Base-by-base conservation (phyloP, 2,797 vertebrate genomes). In the Dromococcyx pavoninus region DNA sequence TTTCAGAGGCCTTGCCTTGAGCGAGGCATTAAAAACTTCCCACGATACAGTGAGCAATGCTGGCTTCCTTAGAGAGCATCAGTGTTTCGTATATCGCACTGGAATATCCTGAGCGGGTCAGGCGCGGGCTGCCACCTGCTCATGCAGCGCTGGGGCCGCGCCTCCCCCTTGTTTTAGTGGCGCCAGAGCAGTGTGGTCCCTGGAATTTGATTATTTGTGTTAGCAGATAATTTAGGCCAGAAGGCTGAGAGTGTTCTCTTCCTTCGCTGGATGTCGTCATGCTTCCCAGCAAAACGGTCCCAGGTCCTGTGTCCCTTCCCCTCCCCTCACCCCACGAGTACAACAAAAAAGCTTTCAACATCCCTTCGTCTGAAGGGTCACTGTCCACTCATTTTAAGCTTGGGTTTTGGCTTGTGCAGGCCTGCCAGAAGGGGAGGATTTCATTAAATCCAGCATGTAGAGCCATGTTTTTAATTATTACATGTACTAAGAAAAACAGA, bases 201-300 rank as follows among this genome's bases (percentile, higher is more conserved):
- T 97, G 96, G 96, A 97, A 97, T 96, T 91, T 92, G 94, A 97
- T 98, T 98, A 97, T 97, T 98, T 98, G 97, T 98, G 96, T 98
- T 98, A 98, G 97, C 97, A 97, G 98, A 98, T 98, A 97, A 98
- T 97, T 97, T 91, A 97, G 97, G 96, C 97, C 97, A 96, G 97
- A 96, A 98, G 97, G 92, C 91, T 91, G 94, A 96, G 94, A 95
- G 60, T 4, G 88, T 96, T 97, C 92, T 95, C 96, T 96, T 97
- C 82, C 37, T 96, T 96, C 94, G 70, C 84, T 53, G 70, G 82
- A 91, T 95, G 96, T 93, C 94, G 77, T 97, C 96, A 94, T 90
- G 93, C 95, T 96, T 97, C 96, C 93, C 95, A 96, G 94, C 92
- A 80, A 78, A 96, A 43, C 89, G 86, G 79, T 30, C 92, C 65